These are phyloP conservation scores for Nasonovia ribisnigri DNA, from an alignment of 2,888 invertebrate genomes.

Conservation along the genomic window DNA sequence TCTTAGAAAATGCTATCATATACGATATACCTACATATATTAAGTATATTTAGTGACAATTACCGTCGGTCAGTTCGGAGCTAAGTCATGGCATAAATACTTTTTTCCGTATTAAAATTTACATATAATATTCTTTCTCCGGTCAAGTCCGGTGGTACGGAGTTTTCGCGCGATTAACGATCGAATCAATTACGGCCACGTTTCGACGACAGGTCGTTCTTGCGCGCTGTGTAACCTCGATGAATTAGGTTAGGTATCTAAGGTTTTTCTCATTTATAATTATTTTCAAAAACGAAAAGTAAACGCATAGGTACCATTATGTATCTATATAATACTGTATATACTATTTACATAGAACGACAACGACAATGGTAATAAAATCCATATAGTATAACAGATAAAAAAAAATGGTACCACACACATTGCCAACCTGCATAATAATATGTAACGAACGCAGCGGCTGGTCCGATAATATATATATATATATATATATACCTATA, in stretches of 20 bases:
- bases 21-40: neutral
- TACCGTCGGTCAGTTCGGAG: neutral
- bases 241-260: neutral
- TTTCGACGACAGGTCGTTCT: neutral
- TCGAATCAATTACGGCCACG: neutral
- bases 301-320: neutral
- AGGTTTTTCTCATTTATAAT: neutral
- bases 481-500: too few relatives aligned
- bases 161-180: slow-evolving; percentile 8
- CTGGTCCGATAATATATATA: neutral
- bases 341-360: neutral
- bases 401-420: neutral
- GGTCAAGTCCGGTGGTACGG: neutral
- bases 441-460: slow-evolving; percentile 9
- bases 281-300: neutral
- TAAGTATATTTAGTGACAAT: neutral
- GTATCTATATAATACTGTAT: neutral
- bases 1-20: neutral
- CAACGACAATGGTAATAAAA: neutral
- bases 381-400: neutral
- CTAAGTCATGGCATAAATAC: neutral
- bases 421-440: neutral
- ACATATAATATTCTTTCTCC: neutral
- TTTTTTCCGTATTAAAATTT: neutral
- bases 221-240: neutral